Evolutionary conservation across 2,113 vertebrate genomes (phyloP), one percentile per base, ranked within the genome.

Genomic region (Gorsachius goisagi): DNA sequence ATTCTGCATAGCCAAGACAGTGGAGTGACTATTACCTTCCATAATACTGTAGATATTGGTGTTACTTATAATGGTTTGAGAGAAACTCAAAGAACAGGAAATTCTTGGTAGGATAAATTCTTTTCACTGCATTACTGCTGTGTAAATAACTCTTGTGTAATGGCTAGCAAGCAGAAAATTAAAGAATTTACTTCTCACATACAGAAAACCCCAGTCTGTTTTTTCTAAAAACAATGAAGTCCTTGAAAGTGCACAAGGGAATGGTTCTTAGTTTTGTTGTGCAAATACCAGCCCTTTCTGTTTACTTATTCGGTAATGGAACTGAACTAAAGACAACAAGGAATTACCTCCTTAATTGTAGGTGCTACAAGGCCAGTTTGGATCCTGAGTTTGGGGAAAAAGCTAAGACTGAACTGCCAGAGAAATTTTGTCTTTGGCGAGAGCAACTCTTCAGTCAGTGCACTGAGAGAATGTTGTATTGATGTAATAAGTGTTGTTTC

Each of bases 401-500:
- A 33, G 4, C 22, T 32, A 12, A 64, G n/a, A 44, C 24, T 49
- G 47, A 84, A 52, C 63, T 85, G 26, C 30, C 9, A 6, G 13
- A 64, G 33, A 52, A 91, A 72, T 63, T 27, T 63, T 44, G 15
- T 91, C 18, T 44, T 55, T 6, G 19, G 5, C 71, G 39, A 64
- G 52, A 63, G 24, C n/a, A 78, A 4, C 11, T 77, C 15, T 77
- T 86, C 14, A 26, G 4, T 41, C 50, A 67, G 1, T 77, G 16
- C 15, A 18, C 23, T 72, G 49, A 44, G 64, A 75, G 45, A 69
- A 37, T 9, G 5, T 60, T 62, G 8, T 49, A 6, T 33, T 86
- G 35, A n/a, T 69, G 3, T 68, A 27, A 9, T 9, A 35, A 16
- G 5, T 0, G 0, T 32, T 52, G 3, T 58, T 92, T 71, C 7